Evolutionary conservation across 2,113 vertebrate genomes (phyloP).

Genomic region (Heterotilapia buettikoferi): DNA sequence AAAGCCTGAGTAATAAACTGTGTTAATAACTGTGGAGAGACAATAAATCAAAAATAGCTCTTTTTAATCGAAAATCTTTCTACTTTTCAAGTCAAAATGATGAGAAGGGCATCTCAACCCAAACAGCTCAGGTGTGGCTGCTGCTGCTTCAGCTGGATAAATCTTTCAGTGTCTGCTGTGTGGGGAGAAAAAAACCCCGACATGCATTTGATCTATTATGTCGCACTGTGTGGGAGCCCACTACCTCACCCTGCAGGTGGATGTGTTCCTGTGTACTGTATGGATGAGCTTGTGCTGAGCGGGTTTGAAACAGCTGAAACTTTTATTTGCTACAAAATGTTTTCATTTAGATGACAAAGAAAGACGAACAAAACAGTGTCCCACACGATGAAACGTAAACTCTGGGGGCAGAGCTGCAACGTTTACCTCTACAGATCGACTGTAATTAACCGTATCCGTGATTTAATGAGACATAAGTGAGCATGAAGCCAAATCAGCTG

Average conservation of each 20-base stretch:
- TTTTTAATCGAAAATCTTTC: neutral
- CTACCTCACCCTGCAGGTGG: neutral
- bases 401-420: neutral
- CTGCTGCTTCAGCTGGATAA: neutral
- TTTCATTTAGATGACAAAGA: neutral
- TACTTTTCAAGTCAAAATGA: neutral
- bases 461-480: neutral
- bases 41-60: neutral
- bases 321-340: neutral
- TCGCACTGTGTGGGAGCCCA: neutral
- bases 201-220: neutral
- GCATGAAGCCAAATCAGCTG: neutral
- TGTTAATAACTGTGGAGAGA: neutral
- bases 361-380: neutral
- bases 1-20: neutral
- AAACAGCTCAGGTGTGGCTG: neutral
- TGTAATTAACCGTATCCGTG: neutral
- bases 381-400: neutral
- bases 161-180: neutral
- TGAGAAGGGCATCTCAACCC: neutral
- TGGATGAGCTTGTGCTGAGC: neutral
- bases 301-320: neutral
- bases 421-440: neutral
- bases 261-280: neutral
- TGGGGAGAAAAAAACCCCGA: fast-evolving